A percentile compares a stretch with the other conserved stretches of the same genome.
Evolutionary conservation across 2,797 vertebrate genomes (phyloP).

Genomic region (Eleutherodactylus coqui): DNA sequence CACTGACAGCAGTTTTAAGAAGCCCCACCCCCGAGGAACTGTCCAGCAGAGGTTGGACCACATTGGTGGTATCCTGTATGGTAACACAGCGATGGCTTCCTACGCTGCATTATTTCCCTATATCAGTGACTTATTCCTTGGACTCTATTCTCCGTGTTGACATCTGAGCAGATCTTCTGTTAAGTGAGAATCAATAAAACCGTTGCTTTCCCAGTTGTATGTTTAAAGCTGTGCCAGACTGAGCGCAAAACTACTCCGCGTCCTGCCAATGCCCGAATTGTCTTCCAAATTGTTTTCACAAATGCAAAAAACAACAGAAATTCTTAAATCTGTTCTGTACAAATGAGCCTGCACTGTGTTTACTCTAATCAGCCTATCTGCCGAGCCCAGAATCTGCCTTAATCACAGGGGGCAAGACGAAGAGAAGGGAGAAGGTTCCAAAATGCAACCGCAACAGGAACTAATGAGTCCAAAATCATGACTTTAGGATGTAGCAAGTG

Average conservation of each 20-base stretch:
- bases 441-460: too few species aligned
- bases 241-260: not conserved
- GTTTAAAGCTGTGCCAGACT: not conserved
- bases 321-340: not conserved
- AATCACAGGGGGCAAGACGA: too few species aligned
- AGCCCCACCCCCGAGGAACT: constrained; percentile 7
- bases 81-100: not conserved
- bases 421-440: too few species aligned
- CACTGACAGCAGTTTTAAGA: not conserved
- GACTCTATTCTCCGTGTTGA: not conserved
- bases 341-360: not conserved
- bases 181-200: constrained; percentile 15
- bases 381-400: too few species aligned
- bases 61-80: not conserved
- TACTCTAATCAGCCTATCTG: too few species aligned
- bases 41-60: not conserved
- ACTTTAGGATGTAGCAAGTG: not conserved
- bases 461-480: too few species aligned
- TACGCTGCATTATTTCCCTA: not conserved
- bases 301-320: not conserved
- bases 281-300: not conserved
- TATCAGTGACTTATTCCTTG: not conserved
- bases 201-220: not conserved
- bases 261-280: not conserved
- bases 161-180: constrained; percentile 1